Percentiles rank a stretch among this genome's conserved stretches.
Evolutionary conservation across 1,140 invertebrate species (phyloP).

Genomic region (Drosophila suzukii): DNA sequence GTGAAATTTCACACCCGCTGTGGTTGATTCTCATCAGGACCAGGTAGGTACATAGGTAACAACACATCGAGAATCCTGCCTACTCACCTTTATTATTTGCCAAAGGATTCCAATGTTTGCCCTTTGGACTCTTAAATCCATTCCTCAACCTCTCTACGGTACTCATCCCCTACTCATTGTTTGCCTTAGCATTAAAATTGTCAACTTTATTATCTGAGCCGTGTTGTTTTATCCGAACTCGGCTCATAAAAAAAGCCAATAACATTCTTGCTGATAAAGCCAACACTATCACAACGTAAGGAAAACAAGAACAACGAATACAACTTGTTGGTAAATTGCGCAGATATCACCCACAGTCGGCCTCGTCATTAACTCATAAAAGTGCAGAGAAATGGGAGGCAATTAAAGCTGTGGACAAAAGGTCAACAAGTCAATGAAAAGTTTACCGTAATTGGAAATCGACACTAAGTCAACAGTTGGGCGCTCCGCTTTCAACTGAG

Average conservation of each 20-base stretch:
- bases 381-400: conserved; percentile 51
- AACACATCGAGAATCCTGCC: conserved; percentile 24
- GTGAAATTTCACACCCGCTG: conserved; percentile 78
- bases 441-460: conserved; percentile 49
- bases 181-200: conserved; percentile 58
- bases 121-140: conserved; percentile 13
- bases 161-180: conserved; percentile 7
- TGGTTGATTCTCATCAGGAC: conserved; percentile 62
- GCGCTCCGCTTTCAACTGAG: not conserved
- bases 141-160: not conserved
- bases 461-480: conserved; percentile 46
- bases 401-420: conserved; percentile 55
- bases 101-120: conserved; percentile 26
- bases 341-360: conserved; percentile 39
- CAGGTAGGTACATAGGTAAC: conserved; percentile 40
- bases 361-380: conserved; percentile 59
- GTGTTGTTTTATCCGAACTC: conserved; percentile 30
- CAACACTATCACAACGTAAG: conserved; percentile 13
- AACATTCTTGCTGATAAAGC: conserved; percentile 51
- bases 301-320: not conserved
- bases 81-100: conserved; percentile 39
- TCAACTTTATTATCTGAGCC: conserved; percentile 67
- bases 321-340: conserved; percentile 39
- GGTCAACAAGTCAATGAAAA: conserved; percentile 64
- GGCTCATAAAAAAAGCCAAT: conserved; percentile 58